Conservation (phyloP, 2,113 vertebrate species). For the Aegotheles bennettii region DNA sequence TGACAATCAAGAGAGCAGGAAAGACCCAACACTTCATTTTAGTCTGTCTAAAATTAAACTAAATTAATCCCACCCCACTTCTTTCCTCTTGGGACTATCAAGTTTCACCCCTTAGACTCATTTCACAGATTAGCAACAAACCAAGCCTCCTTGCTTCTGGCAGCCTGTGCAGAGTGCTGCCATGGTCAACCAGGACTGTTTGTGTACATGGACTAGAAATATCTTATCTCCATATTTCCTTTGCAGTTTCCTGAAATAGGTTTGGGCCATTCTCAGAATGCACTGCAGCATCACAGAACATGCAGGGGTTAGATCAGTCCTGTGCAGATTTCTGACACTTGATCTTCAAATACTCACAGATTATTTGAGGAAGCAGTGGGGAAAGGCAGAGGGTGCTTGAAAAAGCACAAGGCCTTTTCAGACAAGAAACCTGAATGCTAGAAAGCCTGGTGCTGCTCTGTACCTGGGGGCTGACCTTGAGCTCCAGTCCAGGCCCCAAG, state of each 20-base stretch:
- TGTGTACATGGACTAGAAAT: background rate
- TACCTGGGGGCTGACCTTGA: background rate
- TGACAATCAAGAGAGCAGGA: background rate
- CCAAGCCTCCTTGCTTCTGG: background rate
- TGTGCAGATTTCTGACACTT: background rate
- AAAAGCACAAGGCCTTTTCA: background rate
- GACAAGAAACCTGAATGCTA: background rate
- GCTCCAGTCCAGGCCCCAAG: background rate
- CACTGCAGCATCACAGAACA: background rate
- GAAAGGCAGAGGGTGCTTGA: background rate
- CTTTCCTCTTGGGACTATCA: constrained; percentile 18
- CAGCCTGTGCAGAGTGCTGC: background rate
- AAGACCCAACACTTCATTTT: background rate
- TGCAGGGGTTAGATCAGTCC: background rate
- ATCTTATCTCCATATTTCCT: constrained; percentile 38
- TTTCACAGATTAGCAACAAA: constrained; percentile 39
- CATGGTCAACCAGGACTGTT: background rate
- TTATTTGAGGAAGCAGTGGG: background rate
- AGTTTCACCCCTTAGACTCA: background rate
- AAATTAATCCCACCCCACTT: constrained; percentile 26
- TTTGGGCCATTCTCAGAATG: background rate
- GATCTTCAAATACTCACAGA: background rate
- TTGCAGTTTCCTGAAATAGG: constrained; percentile 22
- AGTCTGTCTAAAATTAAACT: constrained; percentile 46
- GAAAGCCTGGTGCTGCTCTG: background rate